Evolutionary conservation across 2,113 vertebrate species (phyloP).

Genomic region (Agelaius phoeniceus): DNA sequence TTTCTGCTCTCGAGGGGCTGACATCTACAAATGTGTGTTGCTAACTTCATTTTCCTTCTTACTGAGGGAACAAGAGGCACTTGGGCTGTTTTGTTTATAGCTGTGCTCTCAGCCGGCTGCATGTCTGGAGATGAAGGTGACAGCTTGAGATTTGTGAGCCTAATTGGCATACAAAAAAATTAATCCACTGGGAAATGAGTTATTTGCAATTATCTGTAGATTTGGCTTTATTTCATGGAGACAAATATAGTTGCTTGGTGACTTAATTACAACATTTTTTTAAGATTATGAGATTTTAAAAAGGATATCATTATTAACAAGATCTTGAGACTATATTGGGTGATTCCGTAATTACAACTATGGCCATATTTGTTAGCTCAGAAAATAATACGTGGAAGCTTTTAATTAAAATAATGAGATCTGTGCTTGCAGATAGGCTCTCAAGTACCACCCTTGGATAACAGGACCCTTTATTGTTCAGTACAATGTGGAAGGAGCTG

Average conservation of each 20-base stretch:
- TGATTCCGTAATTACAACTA: conserved; percentile 57
- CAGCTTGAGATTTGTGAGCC: conserved; percentile 68
- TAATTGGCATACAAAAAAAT: conserved; percentile 58
- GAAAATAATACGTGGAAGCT: conserved; percentile 59
- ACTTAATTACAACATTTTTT: conserved; percentile 64
- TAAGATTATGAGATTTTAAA: conserved; percentile 55
- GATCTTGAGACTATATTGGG: conserved; percentile 52
- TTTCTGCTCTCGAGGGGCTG: not conserved
- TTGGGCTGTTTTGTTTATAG: conserved; percentile 40
- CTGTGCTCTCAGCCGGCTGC: conserved; percentile 22
- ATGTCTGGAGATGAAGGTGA: conserved; percentile 59
- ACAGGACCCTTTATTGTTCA: conserved; percentile 10
- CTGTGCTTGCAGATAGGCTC: conserved; percentile 29
- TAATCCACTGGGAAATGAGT: conserved; percentile 48
- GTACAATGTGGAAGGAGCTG: not conserved
- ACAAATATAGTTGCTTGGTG: conserved; percentile 63
- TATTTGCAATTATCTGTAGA: conserved; percentile 67
- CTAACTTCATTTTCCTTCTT: conserved; percentile 54
- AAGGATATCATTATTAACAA: conserved; percentile 62
- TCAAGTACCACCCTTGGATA: conserved; percentile 35
- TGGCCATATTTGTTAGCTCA: conserved; percentile 51
- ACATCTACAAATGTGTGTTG: conserved; percentile 8
- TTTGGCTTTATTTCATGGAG: conserved; percentile 68
- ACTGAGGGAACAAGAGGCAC: conserved; percentile 1
- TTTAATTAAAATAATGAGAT: conserved; percentile 63